Conservation (phyloP, 2,888 invertebrate genomes). For the Thereva unica region DNA sequence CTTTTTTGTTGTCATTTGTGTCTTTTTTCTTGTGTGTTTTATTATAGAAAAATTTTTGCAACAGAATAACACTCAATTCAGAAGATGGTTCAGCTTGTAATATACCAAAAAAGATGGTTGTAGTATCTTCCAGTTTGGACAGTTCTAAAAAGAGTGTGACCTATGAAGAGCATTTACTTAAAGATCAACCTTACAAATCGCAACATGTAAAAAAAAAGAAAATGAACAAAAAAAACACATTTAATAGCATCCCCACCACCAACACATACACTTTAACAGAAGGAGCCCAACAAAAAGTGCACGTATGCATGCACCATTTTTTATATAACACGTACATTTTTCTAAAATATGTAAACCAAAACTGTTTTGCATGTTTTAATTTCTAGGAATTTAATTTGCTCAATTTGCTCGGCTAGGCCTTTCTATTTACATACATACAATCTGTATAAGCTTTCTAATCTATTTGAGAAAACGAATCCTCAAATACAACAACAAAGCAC, state of each 20-base stretch:
- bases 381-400: constrained; percentile 27
- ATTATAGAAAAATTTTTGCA: constrained; percentile 45
- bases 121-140: constrained; percentile 44
- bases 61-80: constrained; percentile 55
- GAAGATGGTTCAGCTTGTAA: constrained; percentile 62
- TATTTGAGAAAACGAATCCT: too few species aligned
- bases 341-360: too few species aligned
- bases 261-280: constrained; percentile 43
- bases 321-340: too few species aligned
- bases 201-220: constrained; percentile 43
- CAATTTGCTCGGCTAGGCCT: background rate
- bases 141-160: constrained; percentile 42
- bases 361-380: constrained; percentile 6
- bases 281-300: constrained; percentile 55
- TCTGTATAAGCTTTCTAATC: too few species aligned
- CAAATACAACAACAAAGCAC: too few species aligned
- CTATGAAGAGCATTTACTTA: constrained; percentile 41
- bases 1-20: constrained; percentile 28
- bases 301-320: constrained; percentile 53
- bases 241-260: constrained; percentile 34
- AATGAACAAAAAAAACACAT: constrained; percentile 39
- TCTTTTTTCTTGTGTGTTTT: constrained; percentile 33
- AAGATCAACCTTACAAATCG: constrained; percentile 42
- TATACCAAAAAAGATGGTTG: constrained; percentile 55
- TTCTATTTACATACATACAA: too few species aligned